phyloP scores from a whole-genome alignment of 2,113 vertebrate genomes.

The Cyprinus carpio region DNA sequence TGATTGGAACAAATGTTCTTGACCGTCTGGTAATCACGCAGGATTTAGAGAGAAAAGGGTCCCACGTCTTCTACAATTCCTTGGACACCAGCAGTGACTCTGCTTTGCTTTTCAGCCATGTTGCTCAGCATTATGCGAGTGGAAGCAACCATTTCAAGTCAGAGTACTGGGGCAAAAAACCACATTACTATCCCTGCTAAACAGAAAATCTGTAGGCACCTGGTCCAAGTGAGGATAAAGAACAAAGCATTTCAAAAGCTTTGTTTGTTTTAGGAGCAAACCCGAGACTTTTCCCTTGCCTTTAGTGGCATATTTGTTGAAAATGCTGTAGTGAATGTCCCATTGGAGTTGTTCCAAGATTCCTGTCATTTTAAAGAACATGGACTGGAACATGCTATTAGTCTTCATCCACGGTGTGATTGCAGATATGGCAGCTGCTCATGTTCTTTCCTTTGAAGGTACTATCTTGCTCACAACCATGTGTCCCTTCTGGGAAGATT shows the following conservation, averaged over 20 bases:
- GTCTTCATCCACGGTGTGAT: not conserved
- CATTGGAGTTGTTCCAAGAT: not conserved
- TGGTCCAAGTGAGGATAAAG: not conserved
- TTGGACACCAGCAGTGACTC: too few species aligned
- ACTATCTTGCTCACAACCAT: not conserved
- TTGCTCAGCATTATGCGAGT: not conserved
- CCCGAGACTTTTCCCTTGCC: not conserved
- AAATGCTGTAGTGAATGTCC: not conserved
- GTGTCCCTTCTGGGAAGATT: not conserved
- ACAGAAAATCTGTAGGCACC: not conserved
- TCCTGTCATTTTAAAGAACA: not conserved
- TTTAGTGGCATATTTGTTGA: not conserved
- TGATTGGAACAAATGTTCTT: slow-evolving; percentile 31
- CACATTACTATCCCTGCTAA: not conserved
- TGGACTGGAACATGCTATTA: not conserved
- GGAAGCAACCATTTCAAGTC: not conserved
- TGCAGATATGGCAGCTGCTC: not conserved
- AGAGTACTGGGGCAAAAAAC: not conserved
- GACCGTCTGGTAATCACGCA: not conserved
- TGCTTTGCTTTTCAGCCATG: not conserved
- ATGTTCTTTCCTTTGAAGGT: not conserved
- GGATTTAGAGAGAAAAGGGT: not conserved
- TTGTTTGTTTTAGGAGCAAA: too few species aligned
- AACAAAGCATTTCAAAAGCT: not conserved
- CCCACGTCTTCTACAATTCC: too few species aligned